Evolutionary conservation across 2,113 vertebrate species (phyloP).

Genomic region (Daboia siamensis): DNA sequence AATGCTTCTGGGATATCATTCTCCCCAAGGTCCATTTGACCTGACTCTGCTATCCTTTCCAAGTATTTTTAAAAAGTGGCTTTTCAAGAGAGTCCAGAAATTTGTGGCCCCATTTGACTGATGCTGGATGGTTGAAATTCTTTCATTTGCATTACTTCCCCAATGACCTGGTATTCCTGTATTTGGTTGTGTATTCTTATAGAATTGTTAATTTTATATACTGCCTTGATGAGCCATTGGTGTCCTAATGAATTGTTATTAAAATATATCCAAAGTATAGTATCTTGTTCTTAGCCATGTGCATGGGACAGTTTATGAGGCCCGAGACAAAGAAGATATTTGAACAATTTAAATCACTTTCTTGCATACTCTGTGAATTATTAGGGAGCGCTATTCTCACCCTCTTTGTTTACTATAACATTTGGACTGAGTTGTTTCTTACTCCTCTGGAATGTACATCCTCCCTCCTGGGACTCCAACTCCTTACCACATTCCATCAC

Average conservation of each 20-base stretch:
- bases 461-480: background rate
- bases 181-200: no score
- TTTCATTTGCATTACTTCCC: no score
- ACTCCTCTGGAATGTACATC: background rate
- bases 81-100: background rate
- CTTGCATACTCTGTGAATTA: background rate
- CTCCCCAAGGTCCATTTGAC: background rate
- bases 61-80: background rate
- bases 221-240: no score
- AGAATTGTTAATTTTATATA: no score
- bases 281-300: background rate
- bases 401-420: background rate
- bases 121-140: no score
- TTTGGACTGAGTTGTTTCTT: background rate
- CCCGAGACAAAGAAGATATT: background rate
- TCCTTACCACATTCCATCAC: background rate
- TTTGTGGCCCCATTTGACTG: background rate
- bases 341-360: background rate
- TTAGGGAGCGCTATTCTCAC: background rate
- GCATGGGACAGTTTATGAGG: background rate
- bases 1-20: background rate
- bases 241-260: no score
- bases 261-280: no score
- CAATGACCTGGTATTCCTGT: no score
- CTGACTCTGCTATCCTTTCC: background rate